Base-by-base conservation (phyloP, 2,113 vertebrate species). In the Reinhardtius hippoglossoides region DNA sequence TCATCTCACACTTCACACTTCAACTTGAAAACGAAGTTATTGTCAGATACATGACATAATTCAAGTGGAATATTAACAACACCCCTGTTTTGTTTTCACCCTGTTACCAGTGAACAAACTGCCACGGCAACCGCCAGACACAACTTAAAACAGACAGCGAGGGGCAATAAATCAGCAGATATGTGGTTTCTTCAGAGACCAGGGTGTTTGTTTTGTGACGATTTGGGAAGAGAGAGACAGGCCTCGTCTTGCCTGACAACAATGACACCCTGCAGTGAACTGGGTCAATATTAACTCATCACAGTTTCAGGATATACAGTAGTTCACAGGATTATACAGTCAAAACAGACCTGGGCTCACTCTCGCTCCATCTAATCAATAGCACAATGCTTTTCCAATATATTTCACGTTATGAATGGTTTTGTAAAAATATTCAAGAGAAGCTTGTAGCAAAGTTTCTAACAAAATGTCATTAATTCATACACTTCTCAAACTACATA, bases 221-320 rank as follows among this genome's bases (percentile, higher is more conserved):
- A 83, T 83, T 88, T 83, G 31, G 59, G 76, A 90, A 86, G 65
- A 88, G 82, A 90, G 80, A 89, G 73, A 85, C 71, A 75, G 69
- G 67, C 76, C 81, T 73, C 42, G 2, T 71, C 67, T 83, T 79
- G 76, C 88, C 79, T 90, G 75, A 76, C 80, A 84, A 77, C 83
- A 85, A 77, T 78, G 67, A 75, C 80, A 73, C 77, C 60, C 40
- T 58, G 20, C 8, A 16, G 61, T 67, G 67, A 86, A 57, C 73
- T 91, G 58, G 62, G 90, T 93, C 88, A 94, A 95, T 94, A 94
- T 94, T 94, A 90, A 87, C 87, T 80, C 69, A 69, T 20, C 26
- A 78, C 88, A 85, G 81, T 91, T 93, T 83, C 78, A 91, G 92
- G 81, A 86, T 86, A 55, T 52, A 13, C 15, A 5, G 9, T 5